Evolutionary conservation across 2,113 vertebrate genomes (phyloP).

Genomic region (Antechinus stuartii): DNA sequence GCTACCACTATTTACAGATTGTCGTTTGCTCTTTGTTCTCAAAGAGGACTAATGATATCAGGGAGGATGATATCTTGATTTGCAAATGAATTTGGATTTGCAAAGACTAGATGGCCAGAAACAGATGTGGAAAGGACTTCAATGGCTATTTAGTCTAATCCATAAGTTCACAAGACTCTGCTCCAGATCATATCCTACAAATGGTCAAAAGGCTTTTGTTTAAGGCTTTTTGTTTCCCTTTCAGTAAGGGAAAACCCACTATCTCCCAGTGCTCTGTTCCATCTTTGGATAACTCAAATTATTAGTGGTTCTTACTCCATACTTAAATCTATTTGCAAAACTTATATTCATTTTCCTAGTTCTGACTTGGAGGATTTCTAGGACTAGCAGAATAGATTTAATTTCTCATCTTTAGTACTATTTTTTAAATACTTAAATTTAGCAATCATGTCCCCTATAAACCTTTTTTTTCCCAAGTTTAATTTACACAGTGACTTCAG

Average conservation of each 20-base stretch:
- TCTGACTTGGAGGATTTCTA: background rate
- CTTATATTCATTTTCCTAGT: background rate
- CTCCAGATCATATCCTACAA: background rate
- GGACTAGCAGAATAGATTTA: background rate
- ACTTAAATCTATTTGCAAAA: background rate
- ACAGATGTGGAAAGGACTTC: background rate
- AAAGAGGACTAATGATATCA: too few relatives aligned
- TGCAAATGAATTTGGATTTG: too few relatives aligned
- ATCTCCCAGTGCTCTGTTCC: background rate
- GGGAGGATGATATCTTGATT: too few relatives aligned
- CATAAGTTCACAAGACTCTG: background rate
- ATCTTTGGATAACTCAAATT: background rate
- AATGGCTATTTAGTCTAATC: background rate
- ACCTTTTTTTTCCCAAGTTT: background rate
- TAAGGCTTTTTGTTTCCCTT: background rate
- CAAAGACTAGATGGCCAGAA: background rate
- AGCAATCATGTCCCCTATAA: background rate
- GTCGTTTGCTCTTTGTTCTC: too few relatives aligned
- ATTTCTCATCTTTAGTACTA: background rate
- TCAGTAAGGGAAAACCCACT: background rate
- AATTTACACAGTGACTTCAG: background rate
- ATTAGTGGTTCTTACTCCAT: background rate
- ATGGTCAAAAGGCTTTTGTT: background rate
- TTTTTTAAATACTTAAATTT: background rate
- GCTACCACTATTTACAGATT: too few relatives aligned